A percentile compares a stretch with the other conserved stretches of the same genome.
phyloP scores from a whole-genome alignment of 2,113 vertebrate species.

The Oncorhynchus mykiss region DNA sequence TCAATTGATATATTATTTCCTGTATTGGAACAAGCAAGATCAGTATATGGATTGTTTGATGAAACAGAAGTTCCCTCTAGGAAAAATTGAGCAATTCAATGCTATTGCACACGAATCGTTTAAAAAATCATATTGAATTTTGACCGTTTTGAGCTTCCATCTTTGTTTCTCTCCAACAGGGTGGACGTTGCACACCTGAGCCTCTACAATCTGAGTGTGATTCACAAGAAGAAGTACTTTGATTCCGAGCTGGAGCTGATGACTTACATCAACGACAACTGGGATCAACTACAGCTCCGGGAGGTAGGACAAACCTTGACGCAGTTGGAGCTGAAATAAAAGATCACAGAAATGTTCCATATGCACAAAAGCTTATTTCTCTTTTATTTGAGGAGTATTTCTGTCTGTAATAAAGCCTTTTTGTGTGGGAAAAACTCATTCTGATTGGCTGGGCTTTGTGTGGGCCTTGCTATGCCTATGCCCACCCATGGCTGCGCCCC shows the following conservation, averaged over 20 bases:
- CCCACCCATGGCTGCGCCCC: no score
- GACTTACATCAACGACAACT: slow-evolving; percentile 96
- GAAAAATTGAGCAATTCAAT: no score
- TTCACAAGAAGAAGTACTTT: slow-evolving; percentile 99
- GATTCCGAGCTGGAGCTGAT: slow-evolving; percentile 96
- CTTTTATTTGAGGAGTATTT: no score
- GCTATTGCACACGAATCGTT: not conserved
- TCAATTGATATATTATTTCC: no score
- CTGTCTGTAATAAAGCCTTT: no score
- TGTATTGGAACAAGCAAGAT: no score
- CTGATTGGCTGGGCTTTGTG: no score
- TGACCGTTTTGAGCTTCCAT: slow-evolving; percentile 1
- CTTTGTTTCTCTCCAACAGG: slow-evolving; percentile 70
- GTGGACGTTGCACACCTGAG: slow-evolving; percentile 96
- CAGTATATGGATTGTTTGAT: not conserved
- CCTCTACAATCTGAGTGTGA: slow-evolving; percentile 97
- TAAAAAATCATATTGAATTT: not conserved
- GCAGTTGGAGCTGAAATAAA: no score
- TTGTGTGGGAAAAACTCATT: no score
- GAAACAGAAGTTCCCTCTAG: not conserved
- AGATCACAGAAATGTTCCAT: no score
- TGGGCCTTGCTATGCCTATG: no score
- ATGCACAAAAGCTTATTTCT: no score
- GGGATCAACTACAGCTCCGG: slow-evolving; percentile 92
- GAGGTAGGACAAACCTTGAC: slow-evolving; percentile 73